These are phyloP conservation scores for Callorhinus ursinus DNA, from an alignment of 2,113 vertebrate species.

Conservation along the genomic window DNA sequence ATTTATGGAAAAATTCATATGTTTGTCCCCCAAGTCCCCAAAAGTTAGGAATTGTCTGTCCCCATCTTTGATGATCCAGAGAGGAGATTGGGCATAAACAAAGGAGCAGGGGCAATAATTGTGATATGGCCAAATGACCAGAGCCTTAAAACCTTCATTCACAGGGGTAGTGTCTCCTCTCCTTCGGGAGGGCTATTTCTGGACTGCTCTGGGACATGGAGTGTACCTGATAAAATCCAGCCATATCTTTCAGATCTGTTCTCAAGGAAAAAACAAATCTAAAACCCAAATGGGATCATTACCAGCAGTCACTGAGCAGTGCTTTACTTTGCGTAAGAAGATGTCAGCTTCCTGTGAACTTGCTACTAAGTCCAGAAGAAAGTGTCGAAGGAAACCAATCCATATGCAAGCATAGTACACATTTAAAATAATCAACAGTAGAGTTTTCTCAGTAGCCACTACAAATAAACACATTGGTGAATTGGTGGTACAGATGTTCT, in stretches of 20 bases:
- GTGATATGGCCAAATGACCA: not conserved
- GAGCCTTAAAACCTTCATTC: not conserved
- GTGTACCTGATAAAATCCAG: not conserved
- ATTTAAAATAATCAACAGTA: not conserved
- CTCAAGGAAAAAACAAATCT: conserved; percentile 8
- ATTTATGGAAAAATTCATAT: not conserved
- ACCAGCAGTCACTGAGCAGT: not conserved
- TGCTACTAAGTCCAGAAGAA: not conserved
- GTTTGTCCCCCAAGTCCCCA: not conserved
- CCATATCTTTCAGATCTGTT: not conserved
- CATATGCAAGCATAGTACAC: not conserved
- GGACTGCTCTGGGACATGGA: not conserved
- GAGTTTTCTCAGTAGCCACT: not conserved
- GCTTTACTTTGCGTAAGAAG: not conserved
- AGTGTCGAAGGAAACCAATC: not conserved
- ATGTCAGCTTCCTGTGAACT: not conserved
- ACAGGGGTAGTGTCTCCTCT: not conserved
- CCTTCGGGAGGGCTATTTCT: not conserved
- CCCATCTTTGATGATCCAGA: not conserved
- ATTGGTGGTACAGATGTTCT: not conserved
- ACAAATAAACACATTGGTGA: not conserved
- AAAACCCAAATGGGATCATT: not conserved
- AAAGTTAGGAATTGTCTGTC: not conserved
- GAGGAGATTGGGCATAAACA: not conserved
- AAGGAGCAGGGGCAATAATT: not conserved